phyloP scores from a whole-genome alignment of 2,888 invertebrate genomes.

The Mimumesa dahlbomi region DNA sequence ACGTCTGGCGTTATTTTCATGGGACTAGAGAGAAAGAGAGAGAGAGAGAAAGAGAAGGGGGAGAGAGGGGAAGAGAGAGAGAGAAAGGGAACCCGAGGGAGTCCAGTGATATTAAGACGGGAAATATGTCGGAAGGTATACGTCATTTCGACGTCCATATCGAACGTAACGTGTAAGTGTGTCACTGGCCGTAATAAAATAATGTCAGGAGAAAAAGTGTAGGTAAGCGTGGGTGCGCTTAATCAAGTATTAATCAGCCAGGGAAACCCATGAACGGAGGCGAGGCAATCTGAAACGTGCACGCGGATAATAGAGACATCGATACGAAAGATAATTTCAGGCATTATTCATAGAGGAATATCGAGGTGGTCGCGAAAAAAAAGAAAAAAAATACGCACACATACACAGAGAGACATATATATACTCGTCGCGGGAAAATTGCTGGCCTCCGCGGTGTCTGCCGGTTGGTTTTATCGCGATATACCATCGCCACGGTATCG shows the following conservation, averaged over 20 bases:
- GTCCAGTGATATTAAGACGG: too few relatives aligned
- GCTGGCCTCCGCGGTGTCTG: not conserved
- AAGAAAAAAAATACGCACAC: too few relatives aligned
- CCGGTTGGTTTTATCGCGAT: too few relatives aligned
- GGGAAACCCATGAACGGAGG: constrained; percentile 14
- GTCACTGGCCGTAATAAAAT: constrained; percentile 39
- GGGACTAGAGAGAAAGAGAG: too few relatives aligned
- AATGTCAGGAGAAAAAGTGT: constrained; percentile 6
- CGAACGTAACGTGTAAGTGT: constrained; percentile 18
- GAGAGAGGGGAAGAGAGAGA: too few relatives aligned
- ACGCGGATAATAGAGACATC: constrained; percentile 35
- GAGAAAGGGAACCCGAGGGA: constrained; percentile 2
- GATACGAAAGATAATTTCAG: constrained; percentile 29
- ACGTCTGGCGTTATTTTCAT: constrained; percentile 6
- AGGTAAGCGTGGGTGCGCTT: constrained; percentile 46
- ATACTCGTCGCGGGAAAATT: too few relatives aligned
- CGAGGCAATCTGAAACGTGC: constrained; percentile 23
- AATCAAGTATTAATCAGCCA: constrained; percentile 46
- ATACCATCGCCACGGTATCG: not conserved
- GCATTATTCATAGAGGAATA: not conserved
- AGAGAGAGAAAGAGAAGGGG: constrained; percentile 2
- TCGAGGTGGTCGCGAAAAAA: too few relatives aligned
- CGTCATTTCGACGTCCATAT: not conserved
- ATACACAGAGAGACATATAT: too few relatives aligned
- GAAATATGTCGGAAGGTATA: too few relatives aligned